These are phyloP conservation scores for Diplazon laetatorius DNA, from an alignment of 2,888 invertebrate species.

Conservation along the genomic window DNA sequence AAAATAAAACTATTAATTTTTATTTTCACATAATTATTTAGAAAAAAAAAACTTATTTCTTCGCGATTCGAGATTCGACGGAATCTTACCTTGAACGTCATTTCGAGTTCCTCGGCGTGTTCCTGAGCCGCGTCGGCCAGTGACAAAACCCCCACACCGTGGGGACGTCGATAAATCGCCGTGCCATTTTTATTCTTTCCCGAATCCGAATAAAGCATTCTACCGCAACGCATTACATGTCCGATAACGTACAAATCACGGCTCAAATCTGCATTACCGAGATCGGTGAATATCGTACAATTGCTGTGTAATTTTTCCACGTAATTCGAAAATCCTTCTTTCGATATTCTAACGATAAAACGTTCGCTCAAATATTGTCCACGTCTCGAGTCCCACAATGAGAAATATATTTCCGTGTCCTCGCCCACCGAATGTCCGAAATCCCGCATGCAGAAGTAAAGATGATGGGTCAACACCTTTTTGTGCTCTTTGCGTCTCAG, in stretches of 20 bases:
- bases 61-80: no score
- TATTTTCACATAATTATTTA: no score
- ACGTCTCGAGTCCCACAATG: constrained; percentile 91
- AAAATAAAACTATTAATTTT: no score
- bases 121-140: constrained; percentile 87
- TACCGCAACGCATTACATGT: constrained; percentile 94
- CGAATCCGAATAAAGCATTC: constrained; percentile 89
- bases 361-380: constrained; percentile 93
- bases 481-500: constrained; percentile 84
- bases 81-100: constrained; percentile 87
- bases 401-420: constrained; percentile 94
- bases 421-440: constrained; percentile 94
- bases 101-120: constrained; percentile 90
- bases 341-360: constrained; percentile 93
- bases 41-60: neutral
- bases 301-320: constrained; percentile 94
- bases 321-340: constrained; percentile 95
- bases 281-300: constrained; percentile 93
- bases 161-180: constrained; percentile 88
- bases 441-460: constrained; percentile 94
- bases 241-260: constrained; percentile 94
- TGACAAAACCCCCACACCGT: constrained; percentile 93
- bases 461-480: constrained; percentile 88
- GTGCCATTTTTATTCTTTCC: constrained; percentile 81
- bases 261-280: constrained; percentile 92